Conservation (phyloP, 1,140 invertebrate genomes). For the Nymphalis io region DNA sequence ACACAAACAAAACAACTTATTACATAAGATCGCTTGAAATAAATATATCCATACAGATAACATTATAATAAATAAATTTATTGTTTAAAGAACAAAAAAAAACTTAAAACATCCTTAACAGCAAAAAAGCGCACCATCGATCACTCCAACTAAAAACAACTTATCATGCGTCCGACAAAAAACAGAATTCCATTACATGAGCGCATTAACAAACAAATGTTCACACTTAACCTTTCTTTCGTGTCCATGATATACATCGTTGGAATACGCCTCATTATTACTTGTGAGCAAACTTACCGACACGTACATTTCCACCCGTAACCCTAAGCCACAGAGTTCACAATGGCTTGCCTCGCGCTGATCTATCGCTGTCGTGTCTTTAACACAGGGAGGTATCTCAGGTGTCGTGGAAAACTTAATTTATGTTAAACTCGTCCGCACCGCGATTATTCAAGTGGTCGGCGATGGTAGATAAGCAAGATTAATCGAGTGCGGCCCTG, state of each 20-base stretch:
- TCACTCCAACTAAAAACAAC: conserved; percentile 59
- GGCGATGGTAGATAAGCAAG: conserved; percentile 72
- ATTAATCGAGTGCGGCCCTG: conserved; percentile 66
- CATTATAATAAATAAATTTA: conserved; percentile 27
- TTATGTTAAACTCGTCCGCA: conserved; percentile 74
- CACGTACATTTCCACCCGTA: conserved; percentile 26
- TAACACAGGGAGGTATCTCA: conserved; percentile 58
- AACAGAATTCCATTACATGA: conserved; percentile 62
- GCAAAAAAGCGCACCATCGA: conserved; percentile 43
- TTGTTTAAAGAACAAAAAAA: conserved; percentile 15
- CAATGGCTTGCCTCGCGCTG: conserved; percentile 16
- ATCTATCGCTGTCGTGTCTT: conserved; percentile 29
- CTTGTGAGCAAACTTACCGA: conserved; percentile 38
- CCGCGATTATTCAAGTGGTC: conserved; percentile 69
- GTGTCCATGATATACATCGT: conserved; percentile 66
- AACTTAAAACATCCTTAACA: conserved; percentile 17
- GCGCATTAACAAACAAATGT: conserved; percentile 78
- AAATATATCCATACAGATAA: conserved; percentile 13
- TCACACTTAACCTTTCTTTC: conserved; percentile 78
- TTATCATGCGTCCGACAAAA: conserved; percentile 61
- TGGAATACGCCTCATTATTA: conserved; percentile 72
- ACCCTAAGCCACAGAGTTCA: conserved; percentile 27
- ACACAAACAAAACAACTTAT: neutral
- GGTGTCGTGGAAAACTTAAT: conserved; percentile 78
- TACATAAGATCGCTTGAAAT: conserved; percentile 10